Base-by-base conservation (phyloP, 1,140 invertebrate species). In the Monomorium pharaonis region DNA sequence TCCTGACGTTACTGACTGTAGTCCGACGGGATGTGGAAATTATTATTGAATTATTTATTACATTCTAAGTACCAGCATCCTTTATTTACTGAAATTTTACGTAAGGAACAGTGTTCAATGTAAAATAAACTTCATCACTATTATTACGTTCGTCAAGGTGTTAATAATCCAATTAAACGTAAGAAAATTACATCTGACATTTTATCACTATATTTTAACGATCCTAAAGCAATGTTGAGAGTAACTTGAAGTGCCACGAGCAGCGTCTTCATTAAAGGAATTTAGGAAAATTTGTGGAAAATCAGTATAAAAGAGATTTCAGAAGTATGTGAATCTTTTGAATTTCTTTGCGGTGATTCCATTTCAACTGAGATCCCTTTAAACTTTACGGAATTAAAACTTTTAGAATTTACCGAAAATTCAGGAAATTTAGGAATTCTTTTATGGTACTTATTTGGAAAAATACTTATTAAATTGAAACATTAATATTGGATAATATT, bases 11-110 rank as follows among this genome's bases (percentile, higher is more conserved):
- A 37, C 37, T 37, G 7, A 37, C 37, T 37, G 37, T 24, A 72
- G 51, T 78, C 14, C 62, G 37, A 63, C 47, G 51, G 44, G 4
- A 78, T 51, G 78, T 70, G 33, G 37, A 81, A 72, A 58, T 81
- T 81, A 56, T 81, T 81, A 72, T 81, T 72, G 37, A 81, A 72
- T 81, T 81, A 81, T 81, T 81, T 81, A 81, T 81, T 81, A 56
- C 9, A 18, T 72, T 81, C 49, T 81, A 69, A 70, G 76, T 78
- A 67, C 14, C 44, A 33, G 44, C 27, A 24, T 14, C 3, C 42
- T 67, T 44, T 30, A 27, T 65, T 81, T n/a, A 78, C 63, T 16
- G 27, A 49, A 67, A 27, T 3, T 78, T 33, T 21, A 49, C 27
- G 30, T 21, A 18, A 42, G 24, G 16, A 42, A 76, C 21, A 44